phyloP scores from a whole-genome alignment of 2,888 invertebrate genomes.

The Epinotia ramella region DNA sequence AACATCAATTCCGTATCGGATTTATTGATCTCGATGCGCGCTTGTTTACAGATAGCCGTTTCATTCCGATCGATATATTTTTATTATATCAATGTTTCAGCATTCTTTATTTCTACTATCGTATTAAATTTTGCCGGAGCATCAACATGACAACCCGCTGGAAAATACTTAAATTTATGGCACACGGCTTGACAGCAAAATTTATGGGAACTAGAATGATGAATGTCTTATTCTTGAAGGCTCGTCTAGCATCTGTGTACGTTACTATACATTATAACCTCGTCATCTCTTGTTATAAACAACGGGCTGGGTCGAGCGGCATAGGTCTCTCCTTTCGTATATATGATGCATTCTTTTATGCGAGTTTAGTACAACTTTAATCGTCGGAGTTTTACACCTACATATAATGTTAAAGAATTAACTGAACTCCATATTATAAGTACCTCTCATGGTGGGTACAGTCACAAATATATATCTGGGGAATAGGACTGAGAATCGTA shows the following conservation, averaged over 20 bases:
- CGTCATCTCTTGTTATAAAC: conserved; percentile 36
- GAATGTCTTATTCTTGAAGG: conserved; percentile 43
- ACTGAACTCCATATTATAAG: too few species aligned
- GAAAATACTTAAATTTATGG: conserved; percentile 44
- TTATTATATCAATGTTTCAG: conserved; percentile 44
- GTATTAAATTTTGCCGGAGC: conserved; percentile 2
- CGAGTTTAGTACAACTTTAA: conserved; percentile 16
- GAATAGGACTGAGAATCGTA: too few species aligned
- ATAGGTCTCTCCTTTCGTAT: conserved; percentile 27
- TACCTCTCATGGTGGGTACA: too few species aligned
- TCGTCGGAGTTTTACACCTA: background rate
- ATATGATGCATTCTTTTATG: conserved; percentile 25
- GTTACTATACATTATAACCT: conserved; percentile 42
- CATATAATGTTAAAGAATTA: too few species aligned
- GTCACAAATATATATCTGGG: too few species aligned
- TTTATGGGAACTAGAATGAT: conserved; percentile 46
- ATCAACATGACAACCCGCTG: conserved; percentile 32
- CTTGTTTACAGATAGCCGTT: conserved; percentile 53
- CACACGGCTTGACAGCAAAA: conserved; percentile 41
- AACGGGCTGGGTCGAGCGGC: conserved; percentile 29
- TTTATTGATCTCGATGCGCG: conserved; percentile 55
- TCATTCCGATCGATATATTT: conserved; percentile 56
- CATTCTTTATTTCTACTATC: conserved; percentile 16
- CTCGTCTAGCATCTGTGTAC: conserved; percentile 37
- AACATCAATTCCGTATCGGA: conserved; percentile 56